Percentiles rank a stretch among this genome's conserved stretches.
These are phyloP conservation scores for Cacoxenus indagator DNA, from an alignment of 2,888 invertebrate genomes.

Conservation along the genomic window DNA sequence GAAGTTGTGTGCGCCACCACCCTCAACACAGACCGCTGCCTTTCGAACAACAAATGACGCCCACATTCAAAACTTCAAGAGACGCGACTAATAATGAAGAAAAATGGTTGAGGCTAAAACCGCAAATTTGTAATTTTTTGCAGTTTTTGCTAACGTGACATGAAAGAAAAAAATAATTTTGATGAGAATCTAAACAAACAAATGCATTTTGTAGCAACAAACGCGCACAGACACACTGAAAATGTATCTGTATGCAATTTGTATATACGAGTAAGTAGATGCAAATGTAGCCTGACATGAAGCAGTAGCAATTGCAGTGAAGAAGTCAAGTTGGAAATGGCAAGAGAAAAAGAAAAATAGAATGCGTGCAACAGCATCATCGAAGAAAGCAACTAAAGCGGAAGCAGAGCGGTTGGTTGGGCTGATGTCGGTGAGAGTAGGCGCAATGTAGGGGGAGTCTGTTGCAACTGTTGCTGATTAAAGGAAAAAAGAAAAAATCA, in stretches of 20 bases:
- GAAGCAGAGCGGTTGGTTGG: background rate
- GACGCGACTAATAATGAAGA: background rate
- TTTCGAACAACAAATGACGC: background rate
- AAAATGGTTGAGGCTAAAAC: slow-evolving; percentile 1
- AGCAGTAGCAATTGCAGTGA: background rate
- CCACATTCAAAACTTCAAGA: background rate
- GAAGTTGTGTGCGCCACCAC: background rate
- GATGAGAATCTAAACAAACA: slow-evolving; percentile 9
- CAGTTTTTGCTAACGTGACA: background rate
- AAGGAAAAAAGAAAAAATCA: slow-evolving; percentile 15
- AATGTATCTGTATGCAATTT: background rate
- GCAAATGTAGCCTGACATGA: background rate
- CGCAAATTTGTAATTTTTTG: slow-evolving; percentile 2
- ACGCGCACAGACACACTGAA: background rate
- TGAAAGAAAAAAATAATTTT: background rate
- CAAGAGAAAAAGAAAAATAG: background rate
- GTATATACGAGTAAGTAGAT: background rate
- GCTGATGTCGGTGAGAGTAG: background rate
- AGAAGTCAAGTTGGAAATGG: too few species aligned
- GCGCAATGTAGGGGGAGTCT: background rate
- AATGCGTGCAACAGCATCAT: background rate
- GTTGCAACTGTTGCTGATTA: background rate
- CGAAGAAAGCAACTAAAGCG: background rate
- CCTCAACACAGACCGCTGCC: background rate
- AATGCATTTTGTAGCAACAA: slow-evolving; percentile 8